These are phyloP conservation scores for Trichomycterus rosablanca DNA, from an alignment of 2,113 vertebrate genomes.

Conservation along the genomic window DNA sequence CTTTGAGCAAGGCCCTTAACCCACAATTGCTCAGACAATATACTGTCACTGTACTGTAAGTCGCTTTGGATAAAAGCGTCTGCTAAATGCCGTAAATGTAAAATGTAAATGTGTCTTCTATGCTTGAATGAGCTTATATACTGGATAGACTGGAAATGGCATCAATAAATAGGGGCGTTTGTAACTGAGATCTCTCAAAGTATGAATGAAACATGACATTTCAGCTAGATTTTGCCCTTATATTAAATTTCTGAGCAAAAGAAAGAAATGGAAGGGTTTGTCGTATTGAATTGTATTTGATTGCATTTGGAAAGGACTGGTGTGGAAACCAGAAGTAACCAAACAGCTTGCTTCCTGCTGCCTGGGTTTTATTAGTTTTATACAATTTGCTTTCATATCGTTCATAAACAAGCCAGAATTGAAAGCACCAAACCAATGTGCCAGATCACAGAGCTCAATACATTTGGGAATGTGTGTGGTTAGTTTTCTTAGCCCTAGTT, in stretches of 20 bases:
- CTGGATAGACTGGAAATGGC: not conserved
- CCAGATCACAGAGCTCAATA: no score
- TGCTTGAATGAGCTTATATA: not conserved
- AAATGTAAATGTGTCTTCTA: no score
- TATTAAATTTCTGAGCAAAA: not conserved
- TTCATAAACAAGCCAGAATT: no score
- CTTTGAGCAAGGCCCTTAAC: no score
- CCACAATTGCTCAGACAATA: no score
- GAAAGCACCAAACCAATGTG: no score
- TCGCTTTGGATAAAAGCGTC: no score
- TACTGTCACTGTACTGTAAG: no score
- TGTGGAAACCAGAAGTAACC: not conserved
- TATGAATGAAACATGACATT: not conserved
- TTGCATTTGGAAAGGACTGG: not conserved
- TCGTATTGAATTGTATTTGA: not conserved
- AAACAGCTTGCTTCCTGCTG: not conserved
- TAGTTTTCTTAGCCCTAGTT: no score
- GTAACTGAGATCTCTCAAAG: not conserved
- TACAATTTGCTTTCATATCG: not conserved
- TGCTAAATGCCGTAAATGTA: no score
- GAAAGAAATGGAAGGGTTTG: not conserved
- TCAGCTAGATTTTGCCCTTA: not conserved
- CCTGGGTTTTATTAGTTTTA: not conserved
- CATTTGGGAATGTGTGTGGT: no score
- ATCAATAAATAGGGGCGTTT: constrained; percentile 4